Evolutionary conservation across 2,113 vertebrate genomes (phyloP).

Genomic region (Rissa tridactyla): DNA sequence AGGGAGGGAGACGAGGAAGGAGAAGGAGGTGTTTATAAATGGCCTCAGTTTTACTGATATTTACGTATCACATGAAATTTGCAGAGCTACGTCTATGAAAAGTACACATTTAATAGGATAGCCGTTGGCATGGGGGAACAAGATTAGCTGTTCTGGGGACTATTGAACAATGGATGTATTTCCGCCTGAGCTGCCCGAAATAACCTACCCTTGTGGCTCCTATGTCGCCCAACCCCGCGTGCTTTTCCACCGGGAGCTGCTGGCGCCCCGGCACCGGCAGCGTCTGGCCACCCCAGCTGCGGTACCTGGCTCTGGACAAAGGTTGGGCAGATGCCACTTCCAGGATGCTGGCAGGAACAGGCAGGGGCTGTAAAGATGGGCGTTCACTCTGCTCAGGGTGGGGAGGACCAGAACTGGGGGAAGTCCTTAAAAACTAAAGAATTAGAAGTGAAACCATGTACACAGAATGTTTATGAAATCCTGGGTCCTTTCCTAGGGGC

Average conservation of each 20-base stretch:
- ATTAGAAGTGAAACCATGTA: background rate
- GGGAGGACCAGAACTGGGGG: background rate
- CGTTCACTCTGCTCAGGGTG: background rate
- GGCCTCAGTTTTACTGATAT: background rate
- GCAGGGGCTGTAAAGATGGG: background rate
- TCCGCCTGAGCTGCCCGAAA: background rate
- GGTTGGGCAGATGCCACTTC: background rate
- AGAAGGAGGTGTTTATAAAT: background rate
- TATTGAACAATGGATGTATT: background rate
- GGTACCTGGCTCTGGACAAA: background rate
- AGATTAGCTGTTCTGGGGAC: background rate
- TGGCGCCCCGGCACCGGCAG: rapidly evolving
- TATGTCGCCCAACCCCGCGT: background rate
- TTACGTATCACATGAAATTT: background rate
- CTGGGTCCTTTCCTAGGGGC: background rate
- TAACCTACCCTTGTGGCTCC: background rate
- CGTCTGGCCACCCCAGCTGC: rapidly evolving
- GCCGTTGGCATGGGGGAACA: background rate
- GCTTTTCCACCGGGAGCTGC: background rate
- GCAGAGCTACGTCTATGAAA: rapidly evolving
- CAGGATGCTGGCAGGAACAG: background rate
- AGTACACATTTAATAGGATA: background rate
- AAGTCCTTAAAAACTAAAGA: background rate
- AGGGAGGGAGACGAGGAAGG: background rate
- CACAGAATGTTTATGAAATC: background rate